Conservation (phyloP, 2,888 invertebrate species). For the Campoplex capitator region DNA sequence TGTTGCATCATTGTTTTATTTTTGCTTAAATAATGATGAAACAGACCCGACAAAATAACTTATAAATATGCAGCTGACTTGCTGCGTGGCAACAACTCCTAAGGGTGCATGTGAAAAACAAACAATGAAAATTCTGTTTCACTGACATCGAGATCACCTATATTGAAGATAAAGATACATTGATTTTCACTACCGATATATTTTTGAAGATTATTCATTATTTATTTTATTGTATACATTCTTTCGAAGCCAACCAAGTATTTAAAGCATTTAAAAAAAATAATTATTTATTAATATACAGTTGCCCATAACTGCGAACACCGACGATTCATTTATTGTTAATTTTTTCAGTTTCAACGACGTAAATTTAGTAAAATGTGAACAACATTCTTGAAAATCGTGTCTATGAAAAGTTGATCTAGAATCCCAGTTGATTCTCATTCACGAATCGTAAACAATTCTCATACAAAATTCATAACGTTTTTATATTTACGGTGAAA, state of each 20-base stretch:
- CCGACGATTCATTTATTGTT: not conserved
- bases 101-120: not conserved
- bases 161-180: not conserved
- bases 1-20: constrained; percentile 10
- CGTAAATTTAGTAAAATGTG: too few relatives aligned
- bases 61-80: constrained; percentile 62
- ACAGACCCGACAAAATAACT: constrained; percentile 5
- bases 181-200: not conserved
- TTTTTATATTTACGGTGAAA: not conserved
- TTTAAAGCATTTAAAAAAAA: not conserved
- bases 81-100: constrained; percentile 2
- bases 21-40: constrained; percentile 39
- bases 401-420: not conserved
- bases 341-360: not conserved
- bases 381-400: not conserved
- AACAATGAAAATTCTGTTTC: not conserved
- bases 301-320: not conserved
- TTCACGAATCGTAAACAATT: not conserved
- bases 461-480: not conserved
- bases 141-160: not conserved
- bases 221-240: not conserved
- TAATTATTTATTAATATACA: not conserved
- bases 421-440: not conserved
- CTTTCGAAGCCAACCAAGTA: not conserved
- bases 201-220: not conserved